Conservation (phyloP, 2,113 vertebrate genomes). For the Oncorhynchus masou region DNA sequence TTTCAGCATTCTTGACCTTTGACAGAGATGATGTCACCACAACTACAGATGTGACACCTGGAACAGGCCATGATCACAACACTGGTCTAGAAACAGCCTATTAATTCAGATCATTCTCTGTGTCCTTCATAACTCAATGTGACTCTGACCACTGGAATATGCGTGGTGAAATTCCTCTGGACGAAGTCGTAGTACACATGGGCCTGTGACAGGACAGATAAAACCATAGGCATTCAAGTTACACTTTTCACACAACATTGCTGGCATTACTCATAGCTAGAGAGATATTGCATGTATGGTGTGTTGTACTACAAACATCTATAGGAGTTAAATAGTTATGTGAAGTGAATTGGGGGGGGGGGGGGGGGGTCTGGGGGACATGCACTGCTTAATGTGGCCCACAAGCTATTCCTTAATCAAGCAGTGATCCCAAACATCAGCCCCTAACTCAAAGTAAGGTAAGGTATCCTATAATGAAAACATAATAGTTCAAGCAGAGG, state of each 20-base stretch:
- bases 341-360: not conserved
- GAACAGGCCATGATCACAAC: too few species aligned
- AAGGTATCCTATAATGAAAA: not conserved
- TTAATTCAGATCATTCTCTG: constrained; percentile 25
- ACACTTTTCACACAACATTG: constrained; percentile 5
- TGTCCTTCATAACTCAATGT: constrained; percentile 7
- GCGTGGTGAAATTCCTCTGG: constrained; percentile 27
- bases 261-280: not conserved
- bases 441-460: not conserved
- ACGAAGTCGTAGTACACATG: constrained; percentile 11
- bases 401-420: not conserved
- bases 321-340: too few species aligned
- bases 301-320: too few species aligned
- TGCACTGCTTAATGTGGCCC: constrained; percentile 2
- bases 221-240: constrained; percentile 3
- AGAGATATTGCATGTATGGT: not conserved
- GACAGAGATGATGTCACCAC: constrained; percentile 16
- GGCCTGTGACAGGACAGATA: constrained; percentile 3
- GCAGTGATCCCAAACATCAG: constrained; percentile 21
- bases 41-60: constrained; percentile 14
- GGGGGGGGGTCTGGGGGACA: not conserved
- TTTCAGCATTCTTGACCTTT: constrained; percentile 25
- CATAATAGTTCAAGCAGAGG: not conserved
- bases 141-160: constrained; percentile 16
- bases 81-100: constrained; percentile 5